Evolutionary conservation across 2,797 vertebrate species (phyloP), one percentile per base, ranked within the genome.

Genomic region (Rhincodon typus): DNA sequence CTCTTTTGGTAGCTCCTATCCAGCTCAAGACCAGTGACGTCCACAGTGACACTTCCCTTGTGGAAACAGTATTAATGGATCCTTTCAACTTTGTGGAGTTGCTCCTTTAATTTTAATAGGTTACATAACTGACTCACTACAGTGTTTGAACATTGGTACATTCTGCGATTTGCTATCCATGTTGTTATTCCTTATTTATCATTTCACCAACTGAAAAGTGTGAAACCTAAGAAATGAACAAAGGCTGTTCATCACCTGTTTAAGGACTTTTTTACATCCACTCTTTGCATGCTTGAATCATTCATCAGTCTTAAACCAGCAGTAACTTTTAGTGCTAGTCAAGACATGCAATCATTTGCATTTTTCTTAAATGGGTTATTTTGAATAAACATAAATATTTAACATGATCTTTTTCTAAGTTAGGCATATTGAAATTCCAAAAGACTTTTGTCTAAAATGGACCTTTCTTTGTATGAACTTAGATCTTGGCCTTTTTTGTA

Each of bases 41-140:
- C 30, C 94, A 74, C 53, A 77, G 5, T 53, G 46, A 34, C 30
- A 74, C 17, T 77, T 53, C 70, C 94, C 74, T 95, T 95, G 94
- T 72, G 94, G 70, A 77, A 95, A 74, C 94, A 95, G 94, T 95
- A 95, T 95, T 95, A 95, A 67, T 74, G 69, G 70, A 70, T 74
- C 70, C 30, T 74, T 34, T 53, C 70, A 74, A 77, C 69, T 72
- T 70, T 94, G 25, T 94, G 69, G 34, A 46, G 70, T 95, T 95
- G 34, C 53, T 50, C 74, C 30, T 95, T 53, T 74, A 13, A 94
- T 74, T 50, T 74, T 46, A 74, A 77, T 74, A 66, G 46, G 69
- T 70, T 70, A 50, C 19, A 46, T 62, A 70, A 69, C 50, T 23
- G 38, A 94, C 12, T 23, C 23, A 53, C 42, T 34, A 50, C 57